A percentile compares a stretch with the other conserved stretches of the same genome.
These are phyloP conservation scores for Trematomus bernacchii DNA, from an alignment of 2,797 vertebrate genomes.

Conservation along the genomic window DNA sequence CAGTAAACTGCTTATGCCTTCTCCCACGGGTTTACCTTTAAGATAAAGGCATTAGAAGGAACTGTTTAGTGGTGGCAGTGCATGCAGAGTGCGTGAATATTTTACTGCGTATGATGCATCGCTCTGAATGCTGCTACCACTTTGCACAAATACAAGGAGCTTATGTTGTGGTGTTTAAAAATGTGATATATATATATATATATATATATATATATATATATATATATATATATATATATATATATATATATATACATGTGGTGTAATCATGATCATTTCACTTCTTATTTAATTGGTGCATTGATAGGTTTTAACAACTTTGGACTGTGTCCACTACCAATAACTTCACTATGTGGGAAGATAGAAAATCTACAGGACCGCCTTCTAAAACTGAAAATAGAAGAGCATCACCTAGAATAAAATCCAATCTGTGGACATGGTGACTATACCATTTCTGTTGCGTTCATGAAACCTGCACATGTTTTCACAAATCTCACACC, in stretches of 20 bases:
- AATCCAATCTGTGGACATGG: background rate
- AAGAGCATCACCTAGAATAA: background rate
- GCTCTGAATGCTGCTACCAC: background rate
- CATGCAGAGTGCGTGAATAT: conserved; percentile 2
- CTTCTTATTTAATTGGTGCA: background rate
- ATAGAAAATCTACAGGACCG: background rate
- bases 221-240: too few species aligned
- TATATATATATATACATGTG: too few species aligned
- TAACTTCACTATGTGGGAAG: background rate
- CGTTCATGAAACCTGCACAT: conserved; percentile 14
- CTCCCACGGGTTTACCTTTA: background rate
- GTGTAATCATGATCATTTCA: background rate
- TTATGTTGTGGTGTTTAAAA: background rate
- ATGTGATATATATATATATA: too few species aligned
- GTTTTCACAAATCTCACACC: conserved; percentile 42
- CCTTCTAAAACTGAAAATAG: background rate
- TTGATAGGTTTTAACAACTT: background rate
- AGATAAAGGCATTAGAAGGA: conserved; percentile 20
- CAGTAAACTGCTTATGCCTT: background rate
- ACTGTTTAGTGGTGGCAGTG: background rate
- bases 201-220: too few species aligned
- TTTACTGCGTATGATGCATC: conserved; percentile 1
- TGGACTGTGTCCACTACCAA: background rate
- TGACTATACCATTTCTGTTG: background rate
- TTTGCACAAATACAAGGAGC: too few species aligned